Evolutionary conservation across 2,113 vertebrate species (phyloP), one percentile per base, ranked within the genome.

Genomic region (Scalopus aquaticus): DNA sequence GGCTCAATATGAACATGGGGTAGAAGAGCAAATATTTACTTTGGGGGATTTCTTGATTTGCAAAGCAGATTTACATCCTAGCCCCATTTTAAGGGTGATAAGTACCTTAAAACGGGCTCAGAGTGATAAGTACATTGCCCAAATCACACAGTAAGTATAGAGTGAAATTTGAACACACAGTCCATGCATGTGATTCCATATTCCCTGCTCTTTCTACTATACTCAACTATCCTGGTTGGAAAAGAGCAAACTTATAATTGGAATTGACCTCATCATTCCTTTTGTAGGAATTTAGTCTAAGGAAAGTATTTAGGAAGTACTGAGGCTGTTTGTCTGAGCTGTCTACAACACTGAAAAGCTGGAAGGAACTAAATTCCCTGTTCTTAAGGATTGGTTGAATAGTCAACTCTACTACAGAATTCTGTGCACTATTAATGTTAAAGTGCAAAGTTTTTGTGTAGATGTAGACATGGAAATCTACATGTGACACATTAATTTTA

Each of bases 21-120:
- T 15, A 9, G 80, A 56, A 42, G 2, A 58, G 54, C 12, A 51
- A n/a, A 58, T 39, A 22, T n/a, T 42, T 69, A 39, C 17, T 81
- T 85, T 56, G 39, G 22, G 56, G 58, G 26, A 64, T 91, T 20
- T 74, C 37, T 94, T 89, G 62, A 32, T 87, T 96, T 74, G 11
- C 62, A 81, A 72, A 92, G 15, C 32, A 65, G 32, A 35, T 84
- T 90, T 83, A 83, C 3, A 42, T 19, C 5, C n/a, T 86, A 28
- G 9, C 9, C 39, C 72, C 37, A 44, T 62, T 51, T 90, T 30
- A 88, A 84, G 67, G 20, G 28, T 30, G 28, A 35, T 70, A 37
- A 35, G 9, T 37, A 35, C 8, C 35, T 39, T 72, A 51, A 51
- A 93, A 73, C 42, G 76, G 51, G 28, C 28, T 87, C 39, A 84